These are phyloP conservation scores for Apotomis capreana DNA, from an alignment of 2,888 invertebrate genomes.

Conservation along the genomic window DNA sequence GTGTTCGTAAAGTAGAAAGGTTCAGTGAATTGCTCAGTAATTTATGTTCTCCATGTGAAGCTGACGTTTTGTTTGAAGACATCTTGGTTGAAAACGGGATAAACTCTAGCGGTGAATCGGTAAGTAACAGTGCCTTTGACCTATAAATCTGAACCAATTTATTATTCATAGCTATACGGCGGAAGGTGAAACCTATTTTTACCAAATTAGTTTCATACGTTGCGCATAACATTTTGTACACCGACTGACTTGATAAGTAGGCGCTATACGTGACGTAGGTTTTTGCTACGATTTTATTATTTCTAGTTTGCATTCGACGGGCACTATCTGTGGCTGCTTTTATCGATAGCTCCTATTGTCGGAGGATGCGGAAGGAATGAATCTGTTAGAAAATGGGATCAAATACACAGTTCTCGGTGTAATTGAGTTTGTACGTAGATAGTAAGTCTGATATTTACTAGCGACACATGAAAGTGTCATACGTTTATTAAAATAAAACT, in stretches of 20 bases:
- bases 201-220: constrained; percentile 11
- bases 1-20: constrained; percentile 80
- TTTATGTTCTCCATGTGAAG: constrained; percentile 78
- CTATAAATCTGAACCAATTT: background rate
- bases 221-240: constrained; percentile 22
- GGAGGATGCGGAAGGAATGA: constrained; percentile 9
- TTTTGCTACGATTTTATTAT: constrained; percentile 14
- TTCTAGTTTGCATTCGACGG: background rate
- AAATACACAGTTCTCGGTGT: too few species aligned
- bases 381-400: too few species aligned
- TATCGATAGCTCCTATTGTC: background rate
- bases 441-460: too few species aligned
- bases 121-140: constrained; percentile 54
- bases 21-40: constrained; percentile 81
- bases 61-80: constrained; percentile 77
- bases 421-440: too few species aligned
- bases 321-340: constrained; percentile 42
- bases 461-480: too few species aligned
- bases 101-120: constrained; percentile 62
- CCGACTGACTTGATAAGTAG: constrained; percentile 11
- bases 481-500: too few species aligned
- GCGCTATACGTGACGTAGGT: constrained; percentile 17
- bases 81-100: constrained; percentile 76
- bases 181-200: constrained; percentile 28
- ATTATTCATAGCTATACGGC: constrained; percentile 20